Percentiles rank a stretch among this genome's conserved stretches.
Evolutionary conservation across 1,140 invertebrate species (phyloP).

Genomic region (Orius insidiosus): DNA sequence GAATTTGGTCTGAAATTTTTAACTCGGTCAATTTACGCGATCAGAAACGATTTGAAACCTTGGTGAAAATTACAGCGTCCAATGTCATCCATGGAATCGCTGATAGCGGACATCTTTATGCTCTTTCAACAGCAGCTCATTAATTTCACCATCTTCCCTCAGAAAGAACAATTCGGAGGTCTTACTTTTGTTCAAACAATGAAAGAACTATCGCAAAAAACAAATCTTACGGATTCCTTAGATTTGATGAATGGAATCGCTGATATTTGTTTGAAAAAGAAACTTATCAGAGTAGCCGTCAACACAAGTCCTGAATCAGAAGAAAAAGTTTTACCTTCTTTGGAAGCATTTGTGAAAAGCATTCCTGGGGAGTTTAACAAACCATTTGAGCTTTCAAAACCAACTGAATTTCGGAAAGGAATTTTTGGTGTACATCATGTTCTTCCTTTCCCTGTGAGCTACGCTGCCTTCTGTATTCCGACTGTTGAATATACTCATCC

Average conservation of each 20-base stretch:
- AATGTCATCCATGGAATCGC: conserved; percentile 62
- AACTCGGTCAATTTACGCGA: conserved; percentile 49
- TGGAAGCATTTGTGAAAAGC: not conserved
- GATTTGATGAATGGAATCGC: conserved; percentile 45
- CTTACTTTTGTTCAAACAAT: conserved; percentile 60
- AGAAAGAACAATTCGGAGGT: conserved; percentile 54
- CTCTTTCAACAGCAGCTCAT: conserved; percentile 59
- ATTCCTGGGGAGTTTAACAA: not conserved
- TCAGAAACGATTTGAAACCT: conserved; percentile 54
- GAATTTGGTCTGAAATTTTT: conserved; percentile 64
- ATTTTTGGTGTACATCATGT: conserved; percentile 45
- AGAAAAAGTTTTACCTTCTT: not conserved
- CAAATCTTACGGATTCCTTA: conserved; percentile 42
- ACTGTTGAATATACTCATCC: conserved; percentile 59
- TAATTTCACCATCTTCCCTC: conserved; percentile 44
- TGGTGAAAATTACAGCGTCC: conserved; percentile 61
- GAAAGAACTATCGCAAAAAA: conserved; percentile 53
- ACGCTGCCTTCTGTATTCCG: conserved; percentile 56
- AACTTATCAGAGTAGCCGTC: conserved; percentile 40
- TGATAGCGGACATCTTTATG: conserved; percentile 65
- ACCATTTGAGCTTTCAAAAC: not conserved
- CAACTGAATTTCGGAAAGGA: conserved; percentile 20
- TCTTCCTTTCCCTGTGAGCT: conserved; percentile 76
- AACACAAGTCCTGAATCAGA: conserved; percentile 29
- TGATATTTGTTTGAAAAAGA: conserved; percentile 43